Evolutionary conservation across 2,888 invertebrate species (phyloP).

Genomic region (Melipona beecheii): DNA sequence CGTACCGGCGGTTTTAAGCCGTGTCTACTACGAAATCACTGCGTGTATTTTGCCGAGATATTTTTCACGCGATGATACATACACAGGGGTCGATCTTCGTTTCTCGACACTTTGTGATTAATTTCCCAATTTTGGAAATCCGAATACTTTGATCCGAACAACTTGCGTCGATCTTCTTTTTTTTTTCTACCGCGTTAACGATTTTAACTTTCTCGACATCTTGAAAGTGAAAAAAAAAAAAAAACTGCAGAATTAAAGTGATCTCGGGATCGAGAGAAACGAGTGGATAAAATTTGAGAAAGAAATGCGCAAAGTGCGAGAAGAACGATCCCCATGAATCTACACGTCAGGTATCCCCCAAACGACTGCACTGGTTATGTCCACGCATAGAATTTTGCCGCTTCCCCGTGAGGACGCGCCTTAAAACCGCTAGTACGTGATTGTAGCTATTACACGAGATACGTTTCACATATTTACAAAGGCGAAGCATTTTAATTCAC

Average conservation of each 20-base stretch:
- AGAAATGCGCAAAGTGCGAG: background rate
- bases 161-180: background rate
- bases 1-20: conserved; percentile 48
- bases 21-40: background rate
- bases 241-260: too few relatives aligned
- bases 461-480: conserved; percentile 73
- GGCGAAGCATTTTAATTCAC: conserved; percentile 52
- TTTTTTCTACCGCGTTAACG: background rate
- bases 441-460: conserved; percentile 68
- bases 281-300: background rate
- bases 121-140: background rate
- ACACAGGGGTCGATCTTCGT: background rate
- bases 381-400: conserved; percentile 42
- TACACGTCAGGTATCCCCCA: conserved; percentile 2
- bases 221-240: too few relatives aligned
- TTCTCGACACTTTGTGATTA: background rate
- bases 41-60: background rate
- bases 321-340: conserved; percentile 10
- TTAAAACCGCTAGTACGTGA: conserved; percentile 66
- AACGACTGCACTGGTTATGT: conserved; percentile 52
- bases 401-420: conserved; percentile 37
- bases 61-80: background rate
- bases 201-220: too few relatives aligned
- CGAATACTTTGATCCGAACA: too few relatives aligned
- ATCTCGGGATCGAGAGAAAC: background rate